Evolutionary conservation across 2,113 vertebrate species (phyloP).

Genomic region (Microcebus ravelobensis): DNA sequence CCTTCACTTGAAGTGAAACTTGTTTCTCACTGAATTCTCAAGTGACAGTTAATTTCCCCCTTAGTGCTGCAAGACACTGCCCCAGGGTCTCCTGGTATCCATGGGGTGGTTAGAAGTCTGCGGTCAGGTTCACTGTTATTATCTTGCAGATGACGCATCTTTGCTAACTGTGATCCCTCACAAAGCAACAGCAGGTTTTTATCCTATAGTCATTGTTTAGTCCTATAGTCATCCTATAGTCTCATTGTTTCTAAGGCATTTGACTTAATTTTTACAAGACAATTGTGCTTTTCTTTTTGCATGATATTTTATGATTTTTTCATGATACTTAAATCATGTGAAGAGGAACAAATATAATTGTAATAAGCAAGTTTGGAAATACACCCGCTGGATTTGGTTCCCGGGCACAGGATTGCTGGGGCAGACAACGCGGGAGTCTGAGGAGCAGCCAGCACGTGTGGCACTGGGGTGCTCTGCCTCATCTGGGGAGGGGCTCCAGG

Average conservation of each 20-base stretch:
- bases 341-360: neutral
- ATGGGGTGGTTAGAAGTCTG: neutral
- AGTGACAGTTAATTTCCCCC: no score
- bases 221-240: no score
- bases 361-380: neutral
- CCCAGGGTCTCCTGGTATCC: neutral
- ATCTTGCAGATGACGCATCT: accelerated
- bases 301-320: no score
- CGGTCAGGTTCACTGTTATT: accelerated
- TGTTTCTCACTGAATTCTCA: neutral
- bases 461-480: neutral
- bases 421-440: neutral
- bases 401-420: neutral
- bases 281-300: no score
- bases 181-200: neutral
- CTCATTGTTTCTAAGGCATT: neutral
- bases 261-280: neutral
- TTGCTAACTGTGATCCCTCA: neutral
- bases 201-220: neutral
- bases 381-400: neutral
- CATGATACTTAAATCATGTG: neutral
- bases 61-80: accelerated
- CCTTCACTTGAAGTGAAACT: neutral
- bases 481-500: neutral
- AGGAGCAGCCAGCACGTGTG: accelerated